Percentiles rank a stretch among this genome's conserved stretches.
Evolutionary conservation across 2,113 vertebrate species (phyloP).

Genomic region (Pomatostomus ruficeps): DNA sequence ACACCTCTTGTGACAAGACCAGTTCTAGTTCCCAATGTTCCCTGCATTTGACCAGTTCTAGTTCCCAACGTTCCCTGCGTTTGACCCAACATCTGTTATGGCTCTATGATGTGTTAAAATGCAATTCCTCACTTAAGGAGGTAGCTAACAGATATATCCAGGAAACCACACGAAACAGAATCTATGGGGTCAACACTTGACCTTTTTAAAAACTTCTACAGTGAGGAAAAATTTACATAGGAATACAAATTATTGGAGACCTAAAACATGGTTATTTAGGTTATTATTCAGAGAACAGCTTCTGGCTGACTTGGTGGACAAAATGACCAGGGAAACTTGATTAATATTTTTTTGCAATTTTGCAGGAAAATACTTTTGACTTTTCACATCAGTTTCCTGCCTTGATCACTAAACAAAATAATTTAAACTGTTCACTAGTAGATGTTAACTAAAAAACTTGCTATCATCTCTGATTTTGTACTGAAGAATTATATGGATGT

Average conservation of each 20-base stretch:
- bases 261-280: background rate
- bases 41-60: background rate
- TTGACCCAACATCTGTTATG: background rate
- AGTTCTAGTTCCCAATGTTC: background rate
- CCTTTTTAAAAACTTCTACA: background rate
- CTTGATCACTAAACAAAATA: background rate
- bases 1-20: background rate
- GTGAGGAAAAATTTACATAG: background rate
- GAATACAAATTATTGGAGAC: background rate
- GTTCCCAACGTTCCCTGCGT: background rate
- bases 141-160: background rate
- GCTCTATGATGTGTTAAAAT: background rate
- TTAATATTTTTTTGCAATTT: background rate
- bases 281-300: background rate
- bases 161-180: background rate
- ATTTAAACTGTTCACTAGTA: background rate
- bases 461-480: background rate
- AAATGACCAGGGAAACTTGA: background rate
- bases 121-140: background rate
- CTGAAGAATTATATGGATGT: background rate
- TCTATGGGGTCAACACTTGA: accelerated
- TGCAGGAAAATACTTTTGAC: background rate
- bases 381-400: background rate
- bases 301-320: background rate
- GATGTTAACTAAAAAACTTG: background rate